Evolutionary conservation across 2,797 vertebrate species (phyloP), one percentile per base, ranked within the genome.

Genomic region (Xenopus petersii): DNA sequence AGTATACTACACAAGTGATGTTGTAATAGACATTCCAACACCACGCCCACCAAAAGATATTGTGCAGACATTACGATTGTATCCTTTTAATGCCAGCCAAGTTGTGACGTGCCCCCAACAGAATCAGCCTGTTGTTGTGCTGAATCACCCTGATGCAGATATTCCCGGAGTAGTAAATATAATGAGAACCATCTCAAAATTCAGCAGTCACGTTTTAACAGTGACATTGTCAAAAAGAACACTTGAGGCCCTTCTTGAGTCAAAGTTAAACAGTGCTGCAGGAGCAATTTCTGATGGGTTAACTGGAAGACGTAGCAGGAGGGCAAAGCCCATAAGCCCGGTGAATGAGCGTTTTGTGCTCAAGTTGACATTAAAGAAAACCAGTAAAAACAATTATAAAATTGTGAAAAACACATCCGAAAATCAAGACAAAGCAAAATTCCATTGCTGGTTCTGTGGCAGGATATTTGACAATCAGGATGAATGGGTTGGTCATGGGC

Each of bases 361-460:
- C 80, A 98, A 95, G 83, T 82, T 99, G 81, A 97, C 92, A 73
- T 87, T 99, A 71, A 96, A 96, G 76, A 92, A 97, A 86, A 89
- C 95, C 79, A 95, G 93, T 84, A 94, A 94, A 87, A 97, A 94
- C 72, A 98, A 97, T 87, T 99, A 97, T 10, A 92, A 94, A 86
- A 94, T 99, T 73, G 93, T 98, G 69, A 93, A 91, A 56, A 81
- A 89, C 49, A 89, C 81, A 74, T 92, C 93, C 61, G 84, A 91
- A 75, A 85, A 90, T 84, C 77, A 82, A 73, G 84, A 89, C 12
- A 86, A 85, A 6, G 81, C 86, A 2, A 92, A 83, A 72, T 96
- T 97, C 80, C 93, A 90, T 81, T 99, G 98, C 88, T 99, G 98
- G 96, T 99, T 96, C 86, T 99, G 98, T 55, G 96, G 98, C 84